These are phyloP conservation scores for Lepidurus arcticus DNA, from an alignment of 1,140 invertebrate genomes.

Conservation along the genomic window DNA sequence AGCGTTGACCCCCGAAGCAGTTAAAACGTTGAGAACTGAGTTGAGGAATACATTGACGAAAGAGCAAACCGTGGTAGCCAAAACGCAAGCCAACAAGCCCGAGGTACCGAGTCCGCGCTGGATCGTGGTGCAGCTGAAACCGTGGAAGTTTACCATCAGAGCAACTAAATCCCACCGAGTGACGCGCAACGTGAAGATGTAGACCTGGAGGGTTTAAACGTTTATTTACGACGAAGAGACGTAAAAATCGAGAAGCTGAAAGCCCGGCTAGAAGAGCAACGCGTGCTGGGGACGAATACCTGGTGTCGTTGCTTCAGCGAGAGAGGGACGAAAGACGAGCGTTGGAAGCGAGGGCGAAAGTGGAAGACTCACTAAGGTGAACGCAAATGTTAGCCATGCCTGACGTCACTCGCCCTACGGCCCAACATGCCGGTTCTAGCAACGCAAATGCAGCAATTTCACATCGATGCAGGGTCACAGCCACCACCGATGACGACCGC, in stretches of 20 bases:
- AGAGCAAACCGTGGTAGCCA: not conserved
- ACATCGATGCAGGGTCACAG: no score
- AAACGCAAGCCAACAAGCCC: not conserved
- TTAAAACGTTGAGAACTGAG: not conserved
- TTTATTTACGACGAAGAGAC: not conserved
- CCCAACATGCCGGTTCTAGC: no score
- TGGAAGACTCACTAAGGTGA: no score
- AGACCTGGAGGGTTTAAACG: not conserved
- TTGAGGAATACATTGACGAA: not conserved
- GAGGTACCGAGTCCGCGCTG: not conserved
- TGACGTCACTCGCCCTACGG: no score
- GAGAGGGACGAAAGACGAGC: not conserved
- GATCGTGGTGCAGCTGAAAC: not conserved
- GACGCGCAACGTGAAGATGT: no score
- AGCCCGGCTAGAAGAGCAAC: not conserved
- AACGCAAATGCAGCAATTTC: no score
- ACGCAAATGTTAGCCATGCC: no score
- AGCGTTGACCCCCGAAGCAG: not conserved
- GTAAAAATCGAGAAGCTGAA: not conserved
- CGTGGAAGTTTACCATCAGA: not conserved
- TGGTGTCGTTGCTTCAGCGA: not conserved
- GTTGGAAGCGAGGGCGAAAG: not conserved
- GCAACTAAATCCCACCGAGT: not conserved
- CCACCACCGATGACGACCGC: no score
- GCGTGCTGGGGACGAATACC: not conserved